phyloP scores from a whole-genome alignment of 2,113 vertebrate species.

The Puma concolor region DNA sequence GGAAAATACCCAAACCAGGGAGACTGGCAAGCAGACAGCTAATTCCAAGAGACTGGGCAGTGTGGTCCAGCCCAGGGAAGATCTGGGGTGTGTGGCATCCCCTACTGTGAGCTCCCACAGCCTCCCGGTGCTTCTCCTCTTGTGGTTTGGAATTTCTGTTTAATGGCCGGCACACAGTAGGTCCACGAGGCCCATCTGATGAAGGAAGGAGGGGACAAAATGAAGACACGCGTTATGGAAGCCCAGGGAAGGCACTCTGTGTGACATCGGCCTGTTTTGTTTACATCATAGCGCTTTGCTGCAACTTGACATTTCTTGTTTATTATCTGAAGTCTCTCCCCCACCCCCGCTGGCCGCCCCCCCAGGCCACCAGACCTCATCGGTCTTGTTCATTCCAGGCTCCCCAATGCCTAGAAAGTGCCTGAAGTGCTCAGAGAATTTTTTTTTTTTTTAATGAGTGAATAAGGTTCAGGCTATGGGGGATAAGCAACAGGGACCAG shows the following conservation, averaged over 20 bases:
- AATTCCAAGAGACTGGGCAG: no score
- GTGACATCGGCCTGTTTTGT: neutral
- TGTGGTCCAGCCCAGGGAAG: neutral
- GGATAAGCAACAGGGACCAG: neutral
- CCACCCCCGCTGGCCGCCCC: fast-evolving
- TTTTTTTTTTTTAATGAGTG: neutral
- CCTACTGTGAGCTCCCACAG: neutral
- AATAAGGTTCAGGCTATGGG: neutral
- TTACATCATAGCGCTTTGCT: neutral
- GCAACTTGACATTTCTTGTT: neutral
- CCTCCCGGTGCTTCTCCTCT: neutral
- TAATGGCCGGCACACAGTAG: neutral
- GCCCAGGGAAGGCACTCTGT: neutral
- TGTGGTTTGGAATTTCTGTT: neutral
- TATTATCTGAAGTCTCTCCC: neutral
- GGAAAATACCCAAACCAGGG: neutral
- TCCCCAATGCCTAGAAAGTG: neutral
- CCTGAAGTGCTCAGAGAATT: neutral
- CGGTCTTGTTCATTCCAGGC: neutral
- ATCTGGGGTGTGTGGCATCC: neutral
- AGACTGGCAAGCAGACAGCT: neutral
- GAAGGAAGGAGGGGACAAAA: neutral
- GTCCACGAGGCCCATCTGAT: neutral
- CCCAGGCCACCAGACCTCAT: neutral
- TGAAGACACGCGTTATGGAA: neutral